These are phyloP conservation scores for Drosophila sproati DNA, from an alignment of 1,140 invertebrate genomes.

Conservation along the genomic window DNA sequence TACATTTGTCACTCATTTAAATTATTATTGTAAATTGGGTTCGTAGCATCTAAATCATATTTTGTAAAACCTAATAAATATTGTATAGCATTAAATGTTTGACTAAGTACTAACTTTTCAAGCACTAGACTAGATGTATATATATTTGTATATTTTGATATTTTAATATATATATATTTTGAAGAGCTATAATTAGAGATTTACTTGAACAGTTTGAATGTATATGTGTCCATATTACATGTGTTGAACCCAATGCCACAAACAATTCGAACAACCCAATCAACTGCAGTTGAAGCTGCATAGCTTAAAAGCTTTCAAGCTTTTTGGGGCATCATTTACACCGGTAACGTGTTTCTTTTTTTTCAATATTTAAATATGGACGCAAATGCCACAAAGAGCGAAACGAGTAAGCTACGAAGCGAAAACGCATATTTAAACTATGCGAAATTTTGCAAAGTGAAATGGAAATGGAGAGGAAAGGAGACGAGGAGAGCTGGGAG, in stretches of 20 bases:
- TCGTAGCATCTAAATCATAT: too few species aligned
- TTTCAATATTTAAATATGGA: slow-evolving; percentile 59
- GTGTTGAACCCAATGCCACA: neutral
- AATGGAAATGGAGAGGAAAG: slow-evolving; percentile 13
- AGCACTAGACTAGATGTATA: too few species aligned
- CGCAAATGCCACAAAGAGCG: slow-evolving; percentile 49
- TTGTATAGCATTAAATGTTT: too few species aligned
- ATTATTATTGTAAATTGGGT: too few species aligned
- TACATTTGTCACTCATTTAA: too few species aligned
- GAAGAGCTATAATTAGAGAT: too few species aligned
- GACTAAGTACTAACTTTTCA: too few species aligned
- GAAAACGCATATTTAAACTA: slow-evolving; percentile 53
- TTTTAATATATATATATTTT: too few species aligned
- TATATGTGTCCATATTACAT: neutral
- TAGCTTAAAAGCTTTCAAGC: slow-evolving; percentile 55
- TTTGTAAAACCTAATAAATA: too few species aligned
- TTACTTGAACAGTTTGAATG: too few species aligned
- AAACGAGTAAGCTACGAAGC: slow-evolving; percentile 5
- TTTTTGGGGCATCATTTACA: slow-evolving; percentile 65
- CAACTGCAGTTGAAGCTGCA: slow-evolving; percentile 12
- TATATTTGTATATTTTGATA: too few species aligned
- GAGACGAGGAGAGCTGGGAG: neutral
- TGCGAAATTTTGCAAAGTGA: slow-evolving; percentile 28
- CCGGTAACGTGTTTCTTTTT: slow-evolving; percentile 34
- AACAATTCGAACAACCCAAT: slow-evolving; percentile 6